phyloP scores from a whole-genome alignment of 2,797 vertebrate species.

The Glossophaga mutica region DNA sequence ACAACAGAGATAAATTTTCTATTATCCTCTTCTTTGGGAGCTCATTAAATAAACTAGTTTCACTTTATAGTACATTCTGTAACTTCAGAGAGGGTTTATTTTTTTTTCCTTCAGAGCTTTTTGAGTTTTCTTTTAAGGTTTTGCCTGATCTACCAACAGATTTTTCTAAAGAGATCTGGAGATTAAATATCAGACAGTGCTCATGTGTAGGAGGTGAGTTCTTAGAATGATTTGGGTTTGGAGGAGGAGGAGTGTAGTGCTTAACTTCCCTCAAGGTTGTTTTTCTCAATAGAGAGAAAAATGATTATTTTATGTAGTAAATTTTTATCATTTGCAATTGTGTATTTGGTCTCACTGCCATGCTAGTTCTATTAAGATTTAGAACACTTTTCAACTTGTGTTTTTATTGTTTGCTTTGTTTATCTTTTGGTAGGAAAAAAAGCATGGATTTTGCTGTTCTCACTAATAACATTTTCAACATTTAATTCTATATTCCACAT shows the following conservation, averaged over 20 bases:
- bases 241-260: conserved; percentile 12
- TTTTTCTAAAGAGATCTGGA: conserved; percentile 54
- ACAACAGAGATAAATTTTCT: neutral
- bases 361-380: conserved; percentile 26
- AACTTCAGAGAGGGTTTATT: neutral
- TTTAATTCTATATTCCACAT: neutral
- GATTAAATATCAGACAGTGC: conserved; percentile 55
- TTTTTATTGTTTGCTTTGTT: neutral
- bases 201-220: conserved; percentile 62
- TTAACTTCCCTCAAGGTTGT: conserved; percentile 44
- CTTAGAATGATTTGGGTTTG: conserved; percentile 61
- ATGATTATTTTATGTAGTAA: neutral
- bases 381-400: neutral
- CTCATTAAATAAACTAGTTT: conserved; percentile 22
- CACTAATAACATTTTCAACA: neutral
- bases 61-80: neutral
- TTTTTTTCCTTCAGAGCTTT: neutral
- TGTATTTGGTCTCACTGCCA: neutral
- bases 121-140: conserved; percentile 32
- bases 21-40: neutral
- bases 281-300: conserved; percentile 51
- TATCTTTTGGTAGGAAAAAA: neutral
- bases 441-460: conserved; percentile 5
- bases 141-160: neutral
- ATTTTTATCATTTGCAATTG: conserved; percentile 29